Evolutionary conservation across 2,797 vertebrate species (phyloP).

Genomic region (Bovichtus variegatus): DNA sequence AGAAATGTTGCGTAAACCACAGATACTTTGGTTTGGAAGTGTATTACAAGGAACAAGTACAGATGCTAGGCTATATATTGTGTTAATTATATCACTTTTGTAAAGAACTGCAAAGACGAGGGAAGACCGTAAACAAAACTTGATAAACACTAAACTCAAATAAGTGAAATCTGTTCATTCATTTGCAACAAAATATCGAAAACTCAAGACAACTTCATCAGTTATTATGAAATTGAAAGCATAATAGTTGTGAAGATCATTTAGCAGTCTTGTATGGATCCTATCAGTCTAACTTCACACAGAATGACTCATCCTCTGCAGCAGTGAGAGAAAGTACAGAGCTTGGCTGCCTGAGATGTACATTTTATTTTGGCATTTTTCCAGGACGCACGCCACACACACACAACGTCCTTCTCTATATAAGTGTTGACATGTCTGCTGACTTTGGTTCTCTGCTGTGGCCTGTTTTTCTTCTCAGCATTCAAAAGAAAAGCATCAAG

Average conservation of each 20-base stretch:
- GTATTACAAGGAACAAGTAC: not conserved
- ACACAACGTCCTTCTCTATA: conserved; percentile 54
- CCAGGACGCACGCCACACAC: conserved; percentile 43
- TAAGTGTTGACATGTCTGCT: conserved; percentile 76
- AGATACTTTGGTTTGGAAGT: not conserved
- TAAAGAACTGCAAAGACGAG: not conserved
- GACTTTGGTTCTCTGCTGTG: conserved; percentile 69
- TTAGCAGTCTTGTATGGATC: conserved; percentile 36
- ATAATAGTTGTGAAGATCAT: not conserved
- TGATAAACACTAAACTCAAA: not conserved
- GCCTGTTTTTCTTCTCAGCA: conserved; percentile 64
- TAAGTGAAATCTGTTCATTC: not conserved
- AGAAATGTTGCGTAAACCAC: not conserved
- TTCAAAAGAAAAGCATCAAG: conserved; percentile 51
- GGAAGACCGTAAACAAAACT: not conserved
- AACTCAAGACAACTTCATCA: not conserved
- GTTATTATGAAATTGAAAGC: not conserved
- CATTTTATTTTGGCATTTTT: conserved; percentile 82
- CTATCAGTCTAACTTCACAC: conserved; percentile 56
- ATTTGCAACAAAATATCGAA: not conserved
- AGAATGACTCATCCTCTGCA: conserved; percentile 84
- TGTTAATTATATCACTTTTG: not conserved
- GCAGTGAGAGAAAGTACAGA: conserved; percentile 76
- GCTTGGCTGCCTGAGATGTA: conserved; percentile 81
- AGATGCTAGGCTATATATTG: not conserved